Conservation (phyloP, 1,140 invertebrate species). For the Wiebesia pumilae region DNA sequence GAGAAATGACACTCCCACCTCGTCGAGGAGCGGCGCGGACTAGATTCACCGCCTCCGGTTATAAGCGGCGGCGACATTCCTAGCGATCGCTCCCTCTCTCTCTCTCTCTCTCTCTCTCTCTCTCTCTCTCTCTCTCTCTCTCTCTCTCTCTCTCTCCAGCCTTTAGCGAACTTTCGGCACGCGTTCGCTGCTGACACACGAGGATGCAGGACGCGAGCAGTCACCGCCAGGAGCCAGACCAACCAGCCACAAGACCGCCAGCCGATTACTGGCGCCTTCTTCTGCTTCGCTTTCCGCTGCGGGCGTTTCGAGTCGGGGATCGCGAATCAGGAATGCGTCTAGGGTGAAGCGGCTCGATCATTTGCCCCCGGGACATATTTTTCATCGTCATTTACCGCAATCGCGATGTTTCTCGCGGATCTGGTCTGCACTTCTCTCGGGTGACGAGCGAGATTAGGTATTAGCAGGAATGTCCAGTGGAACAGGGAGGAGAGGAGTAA, state of each 20-base stretch:
- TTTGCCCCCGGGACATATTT: not conserved
- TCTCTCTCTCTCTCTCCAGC: not conserved
- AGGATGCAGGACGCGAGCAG: not conserved
- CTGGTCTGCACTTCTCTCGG: no score
- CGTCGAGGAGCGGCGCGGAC: not conserved
- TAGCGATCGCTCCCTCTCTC: no score
- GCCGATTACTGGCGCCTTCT: not conserved
- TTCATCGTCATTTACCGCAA: no score
- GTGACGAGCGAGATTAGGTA: no score
- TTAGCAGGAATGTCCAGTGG: no score
- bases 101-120: no score
- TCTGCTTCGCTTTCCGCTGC: not conserved
- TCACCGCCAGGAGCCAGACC: no score
- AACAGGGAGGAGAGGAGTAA: no score
- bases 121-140: no score
- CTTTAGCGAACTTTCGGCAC: not conserved
- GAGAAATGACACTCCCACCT: constrained; percentile 47
- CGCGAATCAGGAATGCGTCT: not conserved
- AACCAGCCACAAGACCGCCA: no score
- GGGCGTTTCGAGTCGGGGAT: not conserved
- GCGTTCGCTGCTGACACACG: not conserved
- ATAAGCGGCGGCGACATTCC: constrained; percentile 13
- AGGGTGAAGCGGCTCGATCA: no score
- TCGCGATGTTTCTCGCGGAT: no score
- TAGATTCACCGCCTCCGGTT: not conserved